Percentiles rank a stretch among this genome's conserved stretches.
phyloP scores from a whole-genome alignment of 1,140 invertebrate species.

The Bombus confusus region DNA sequence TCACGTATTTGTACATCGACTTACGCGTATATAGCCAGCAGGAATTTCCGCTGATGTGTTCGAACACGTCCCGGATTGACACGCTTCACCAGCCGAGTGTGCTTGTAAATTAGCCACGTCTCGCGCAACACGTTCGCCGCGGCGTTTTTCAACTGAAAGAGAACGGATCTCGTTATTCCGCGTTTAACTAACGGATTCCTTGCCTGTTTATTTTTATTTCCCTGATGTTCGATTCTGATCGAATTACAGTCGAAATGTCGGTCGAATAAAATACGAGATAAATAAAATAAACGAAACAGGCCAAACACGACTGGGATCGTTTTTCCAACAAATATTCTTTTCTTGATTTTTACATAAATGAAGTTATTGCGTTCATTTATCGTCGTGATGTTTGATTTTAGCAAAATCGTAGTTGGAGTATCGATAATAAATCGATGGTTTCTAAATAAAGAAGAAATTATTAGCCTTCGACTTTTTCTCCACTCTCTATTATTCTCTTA shows the following conservation, averaged over 20 bases:
- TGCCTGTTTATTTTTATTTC: neutral
- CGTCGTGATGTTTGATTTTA: neutral
- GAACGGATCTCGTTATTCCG: constrained; percentile 35
- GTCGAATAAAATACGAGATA: neutral
- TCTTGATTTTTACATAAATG: neutral
- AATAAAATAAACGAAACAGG: neutral
- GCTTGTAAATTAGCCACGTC: constrained; percentile 99
- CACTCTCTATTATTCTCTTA: no score
- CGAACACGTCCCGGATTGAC: constrained; percentile 97
- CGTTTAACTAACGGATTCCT: neutral
- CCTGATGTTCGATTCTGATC: neutral
- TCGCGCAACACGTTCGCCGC: constrained; percentile 99
- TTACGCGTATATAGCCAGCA: constrained; percentile 99
- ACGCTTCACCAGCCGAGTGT: constrained; percentile 98
- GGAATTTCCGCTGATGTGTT: constrained; percentile 99
- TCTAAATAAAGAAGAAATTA: neutral
- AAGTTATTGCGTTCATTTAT: neutral
- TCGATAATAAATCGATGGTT: neutral
- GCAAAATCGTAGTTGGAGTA: neutral
- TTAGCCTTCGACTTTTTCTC: no score
- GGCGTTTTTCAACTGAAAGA: constrained; percentile 97
- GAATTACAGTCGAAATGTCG: neutral
- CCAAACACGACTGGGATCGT: neutral
- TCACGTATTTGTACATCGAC: constrained; percentile 76
- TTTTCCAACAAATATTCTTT: neutral